Conservation (phyloP, 2,797 vertebrate genomes). For the Silurus aristotelis region DNA sequence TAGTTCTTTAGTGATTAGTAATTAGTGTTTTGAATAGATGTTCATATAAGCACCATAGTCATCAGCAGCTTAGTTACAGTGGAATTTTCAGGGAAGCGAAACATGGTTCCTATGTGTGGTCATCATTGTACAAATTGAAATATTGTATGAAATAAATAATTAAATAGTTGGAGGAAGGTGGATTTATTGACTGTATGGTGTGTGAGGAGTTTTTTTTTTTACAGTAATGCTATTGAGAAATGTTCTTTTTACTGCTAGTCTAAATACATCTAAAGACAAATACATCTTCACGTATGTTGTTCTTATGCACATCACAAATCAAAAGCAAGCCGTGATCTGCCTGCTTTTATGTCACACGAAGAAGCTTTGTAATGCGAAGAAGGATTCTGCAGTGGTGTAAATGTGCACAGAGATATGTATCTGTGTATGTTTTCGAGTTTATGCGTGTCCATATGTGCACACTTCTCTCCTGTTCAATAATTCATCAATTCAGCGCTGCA, state of each 20-base stretch:
- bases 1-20: no score
- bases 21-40: neutral
- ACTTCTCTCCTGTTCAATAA: conserved; percentile 80
- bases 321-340: neutral
- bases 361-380: conserved; percentile 19
- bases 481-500: conserved; percentile 83
- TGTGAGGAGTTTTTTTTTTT: neutral
- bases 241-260: neutral
- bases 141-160: neutral
- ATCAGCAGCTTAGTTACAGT: neutral
- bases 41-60: neutral
- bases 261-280: neutral
- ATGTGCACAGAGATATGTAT: conserved; percentile 28
- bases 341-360: neutral
- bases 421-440: conserved; percentile 53
- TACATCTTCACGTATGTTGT: neutral
- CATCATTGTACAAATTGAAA: neutral
- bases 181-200: neutral
- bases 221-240: neutral
- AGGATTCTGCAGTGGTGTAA: conserved; percentile 21
- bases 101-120: no score
- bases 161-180: neutral
- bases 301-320: neutral
- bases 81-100: neutral
- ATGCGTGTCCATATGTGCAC: conserved; percentile 38